Evolutionary conservation across 2,888 invertebrate genomes (phyloP).

Genomic region (Caenorhabditis doughertyi): DNA sequence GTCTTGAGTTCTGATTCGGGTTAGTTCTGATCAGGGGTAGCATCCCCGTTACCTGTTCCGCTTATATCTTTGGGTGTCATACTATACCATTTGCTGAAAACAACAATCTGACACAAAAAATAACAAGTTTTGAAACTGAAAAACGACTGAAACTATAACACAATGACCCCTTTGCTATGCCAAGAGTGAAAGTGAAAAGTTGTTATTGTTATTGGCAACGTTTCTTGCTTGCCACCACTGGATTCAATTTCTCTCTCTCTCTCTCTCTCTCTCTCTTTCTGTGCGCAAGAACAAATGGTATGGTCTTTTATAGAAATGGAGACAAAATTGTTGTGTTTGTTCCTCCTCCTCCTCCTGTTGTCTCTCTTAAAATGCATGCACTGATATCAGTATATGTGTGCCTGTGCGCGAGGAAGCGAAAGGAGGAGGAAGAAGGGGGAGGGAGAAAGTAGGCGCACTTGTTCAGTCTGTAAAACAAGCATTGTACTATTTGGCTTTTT

Average conservation of each 20-base stretch:
- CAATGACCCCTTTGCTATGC: neutral
- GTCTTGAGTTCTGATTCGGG: no score
- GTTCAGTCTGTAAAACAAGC: neutral
- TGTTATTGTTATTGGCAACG: neutral
- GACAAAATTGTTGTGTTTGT: no score
- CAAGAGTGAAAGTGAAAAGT: neutral
- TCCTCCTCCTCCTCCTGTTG: neutral
- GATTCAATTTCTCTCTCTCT: no score
- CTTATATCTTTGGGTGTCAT: neutral
- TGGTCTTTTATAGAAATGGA: no score
- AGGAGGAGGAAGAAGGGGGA: neutral
- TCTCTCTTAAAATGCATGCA: neutral
- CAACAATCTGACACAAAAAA: no score
- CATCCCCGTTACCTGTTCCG: no score
- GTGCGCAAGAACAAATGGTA: neutral
- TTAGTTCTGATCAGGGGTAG: no score
- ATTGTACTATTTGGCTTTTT: neutral
- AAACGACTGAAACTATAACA: neutral
- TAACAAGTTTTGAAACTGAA: neutral
- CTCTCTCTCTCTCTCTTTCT: no score
- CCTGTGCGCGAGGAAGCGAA: neutral
- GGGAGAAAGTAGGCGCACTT: neutral
- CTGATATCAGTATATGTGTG: constrained; percentile 1
- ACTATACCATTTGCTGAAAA: neutral
- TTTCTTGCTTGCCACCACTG: neutral